Percentiles rank a stretch among this genome's conserved stretches.
phyloP scores from a whole-genome alignment of 2,113 vertebrate genomes.

The Pampusana beccarii region DNA sequence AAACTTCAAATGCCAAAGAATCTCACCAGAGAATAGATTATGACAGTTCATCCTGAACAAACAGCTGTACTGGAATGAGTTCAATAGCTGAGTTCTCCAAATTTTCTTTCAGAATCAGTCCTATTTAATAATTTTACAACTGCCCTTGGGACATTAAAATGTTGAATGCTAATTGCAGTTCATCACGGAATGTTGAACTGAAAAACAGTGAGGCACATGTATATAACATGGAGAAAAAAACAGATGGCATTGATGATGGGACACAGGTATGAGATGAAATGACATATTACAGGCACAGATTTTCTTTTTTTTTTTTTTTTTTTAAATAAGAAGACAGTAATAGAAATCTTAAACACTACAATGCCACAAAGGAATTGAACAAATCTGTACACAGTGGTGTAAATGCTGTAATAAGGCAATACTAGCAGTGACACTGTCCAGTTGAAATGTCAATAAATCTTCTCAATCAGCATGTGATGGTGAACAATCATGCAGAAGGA shows the following conservation, averaged over 20 bases:
- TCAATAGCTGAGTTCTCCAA: background rate
- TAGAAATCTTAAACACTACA: background rate
- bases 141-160: background rate
- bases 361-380: background rate
- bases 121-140: constrained; percentile 7
- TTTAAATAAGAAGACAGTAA: background rate
- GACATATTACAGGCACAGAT: background rate
- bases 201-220: background rate
- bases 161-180: constrained; percentile 15
- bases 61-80: background rate
- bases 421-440: background rate
- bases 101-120: constrained; percentile 5
- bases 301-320: background rate
- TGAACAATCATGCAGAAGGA: background rate
- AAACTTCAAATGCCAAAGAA: background rate
- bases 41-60: background rate
- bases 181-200: background rate
- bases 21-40: background rate
- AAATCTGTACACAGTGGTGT: background rate
- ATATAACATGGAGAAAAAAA: background rate
- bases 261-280: background rate
- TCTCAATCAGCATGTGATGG: background rate
- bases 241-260: background rate
- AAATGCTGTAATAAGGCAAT: background rate
- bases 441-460: background rate